A percentile compares a stretch with the other conserved stretches of the same genome.
phyloP scores from a whole-genome alignment of 2,113 vertebrate genomes.

The Delphinapterus leucas region DNA sequence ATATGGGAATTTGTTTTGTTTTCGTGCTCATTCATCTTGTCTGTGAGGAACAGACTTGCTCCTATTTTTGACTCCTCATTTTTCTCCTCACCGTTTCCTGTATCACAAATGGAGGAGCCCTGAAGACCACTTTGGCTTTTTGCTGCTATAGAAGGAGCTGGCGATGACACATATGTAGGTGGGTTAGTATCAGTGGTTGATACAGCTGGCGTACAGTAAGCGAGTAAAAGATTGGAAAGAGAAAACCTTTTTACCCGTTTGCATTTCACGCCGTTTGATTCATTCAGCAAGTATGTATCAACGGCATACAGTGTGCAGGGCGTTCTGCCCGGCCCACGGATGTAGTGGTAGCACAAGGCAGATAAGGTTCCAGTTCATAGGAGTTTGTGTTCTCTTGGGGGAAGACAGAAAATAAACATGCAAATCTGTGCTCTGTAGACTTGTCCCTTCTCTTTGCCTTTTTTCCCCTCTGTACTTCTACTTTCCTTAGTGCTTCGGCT shows the following conservation, averaged over 20 bases:
- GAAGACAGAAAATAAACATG: neutral
- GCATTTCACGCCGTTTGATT: neutral
- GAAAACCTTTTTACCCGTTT: neutral
- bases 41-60: neutral
- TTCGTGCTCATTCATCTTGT: neutral
- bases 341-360: neutral
- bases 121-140: neutral
- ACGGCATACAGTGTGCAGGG: neutral
- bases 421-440: neutral
- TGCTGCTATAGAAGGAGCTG: neutral
- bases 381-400: neutral
- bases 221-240: neutral
- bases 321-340: neutral
- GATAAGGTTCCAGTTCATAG: neutral
- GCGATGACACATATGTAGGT: neutral
- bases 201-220: neutral
- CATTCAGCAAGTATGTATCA: neutral
- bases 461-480: neutral
- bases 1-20: conserved; percentile 23
- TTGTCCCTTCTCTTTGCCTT: neutral
- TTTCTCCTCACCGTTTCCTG: neutral
- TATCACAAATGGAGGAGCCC: neutral
- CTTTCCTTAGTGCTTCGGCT: neutral
- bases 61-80: neutral
- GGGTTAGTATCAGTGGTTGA: neutral